Percentiles rank a stretch among this genome's conserved stretches.
phyloP scores from a whole-genome alignment of 2,888 invertebrate genomes.

The Lymantria dispar region DNA sequence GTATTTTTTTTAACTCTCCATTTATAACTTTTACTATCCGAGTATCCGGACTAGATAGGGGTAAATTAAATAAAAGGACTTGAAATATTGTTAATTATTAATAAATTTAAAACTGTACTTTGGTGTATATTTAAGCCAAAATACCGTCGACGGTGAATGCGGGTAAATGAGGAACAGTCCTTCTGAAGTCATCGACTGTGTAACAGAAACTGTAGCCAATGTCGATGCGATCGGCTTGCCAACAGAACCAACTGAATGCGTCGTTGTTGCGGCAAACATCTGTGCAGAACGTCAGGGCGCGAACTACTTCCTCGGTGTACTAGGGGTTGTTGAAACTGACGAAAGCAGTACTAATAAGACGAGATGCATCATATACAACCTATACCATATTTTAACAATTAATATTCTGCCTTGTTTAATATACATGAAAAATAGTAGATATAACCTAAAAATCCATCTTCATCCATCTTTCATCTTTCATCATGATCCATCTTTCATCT shows the following conservation, averaged over 20 bases:
- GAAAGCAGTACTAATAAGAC: slow-evolving; percentile 80
- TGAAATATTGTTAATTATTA: no score
- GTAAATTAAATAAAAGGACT: no score
- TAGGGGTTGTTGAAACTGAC: slow-evolving; percentile 85
- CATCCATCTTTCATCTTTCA: no score
- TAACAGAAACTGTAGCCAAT: slow-evolving; percentile 85
- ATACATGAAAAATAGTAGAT: no score
- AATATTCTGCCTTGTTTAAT: no score
- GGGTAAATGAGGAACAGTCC: slow-evolving; percentile 79
- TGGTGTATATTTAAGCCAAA: slow-evolving; percentile 31
- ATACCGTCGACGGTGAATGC: slow-evolving; percentile 69
- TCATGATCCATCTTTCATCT: no score
- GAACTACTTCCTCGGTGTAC: slow-evolving; percentile 60
- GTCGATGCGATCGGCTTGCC: slow-evolving; percentile 74
- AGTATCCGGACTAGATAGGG: no score
- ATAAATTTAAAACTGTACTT: no score
- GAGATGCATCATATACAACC: slow-evolving; percentile 79
- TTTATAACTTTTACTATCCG: no score
- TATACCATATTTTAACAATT: slow-evolving; percentile 27
- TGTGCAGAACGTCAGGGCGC: slow-evolving; percentile 72
- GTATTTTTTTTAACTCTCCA: no score
- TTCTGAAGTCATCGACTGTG: slow-evolving; percentile 79
- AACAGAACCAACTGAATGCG: slow-evolving; percentile 83
- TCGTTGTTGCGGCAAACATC: slow-evolving; percentile 79
- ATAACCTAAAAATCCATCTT: no score